Evolutionary conservation across 1,140 invertebrate species (phyloP).

Genomic region (Eubasilissa regina): DNA sequence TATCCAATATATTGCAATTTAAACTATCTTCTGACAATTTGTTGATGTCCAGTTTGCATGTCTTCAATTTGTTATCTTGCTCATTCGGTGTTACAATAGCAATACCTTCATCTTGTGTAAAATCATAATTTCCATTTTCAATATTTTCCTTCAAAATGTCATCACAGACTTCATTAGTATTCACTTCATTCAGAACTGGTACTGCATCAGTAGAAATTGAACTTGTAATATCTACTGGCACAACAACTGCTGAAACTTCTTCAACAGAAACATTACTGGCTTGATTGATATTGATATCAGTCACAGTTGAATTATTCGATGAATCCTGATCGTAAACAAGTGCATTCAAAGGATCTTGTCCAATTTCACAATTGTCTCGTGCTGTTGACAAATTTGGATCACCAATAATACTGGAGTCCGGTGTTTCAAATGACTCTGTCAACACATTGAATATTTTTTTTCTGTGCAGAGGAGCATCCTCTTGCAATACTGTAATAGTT

Average conservation of each 20-base stretch:
- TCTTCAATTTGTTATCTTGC: constrained; percentile 14
- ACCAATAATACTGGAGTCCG: constrained; percentile 40
- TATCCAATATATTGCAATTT: background rate
- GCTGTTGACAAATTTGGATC: constrained; percentile 27
- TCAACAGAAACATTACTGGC: background rate
- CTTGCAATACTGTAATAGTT: background rate
- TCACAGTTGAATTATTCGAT: background rate
- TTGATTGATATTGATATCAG: background rate
- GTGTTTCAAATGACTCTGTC: constrained; percentile 57
- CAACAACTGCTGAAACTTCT: background rate
- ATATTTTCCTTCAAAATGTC: background rate
- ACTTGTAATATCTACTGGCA: background rate
- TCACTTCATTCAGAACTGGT: background rate
- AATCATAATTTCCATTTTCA: background rate
- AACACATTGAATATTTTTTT: constrained; percentile 55
- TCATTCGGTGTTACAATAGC: constrained; percentile 16
- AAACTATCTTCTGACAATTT: background rate
- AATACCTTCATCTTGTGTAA: constrained; percentile 33
- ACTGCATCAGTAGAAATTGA: background rate
- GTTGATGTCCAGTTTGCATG: background rate
- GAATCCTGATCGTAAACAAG: too few relatives aligned
- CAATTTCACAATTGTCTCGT: constrained; percentile 51
- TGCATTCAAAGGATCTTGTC: constrained; percentile 50
- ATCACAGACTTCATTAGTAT: background rate
- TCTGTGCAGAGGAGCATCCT: constrained; percentile 29